A percentile compares a stretch with the other conserved stretches of the same genome.
Evolutionary conservation across 2,888 invertebrate genomes (phyloP).

Genomic region (Drosophila sordidapex): DNA sequence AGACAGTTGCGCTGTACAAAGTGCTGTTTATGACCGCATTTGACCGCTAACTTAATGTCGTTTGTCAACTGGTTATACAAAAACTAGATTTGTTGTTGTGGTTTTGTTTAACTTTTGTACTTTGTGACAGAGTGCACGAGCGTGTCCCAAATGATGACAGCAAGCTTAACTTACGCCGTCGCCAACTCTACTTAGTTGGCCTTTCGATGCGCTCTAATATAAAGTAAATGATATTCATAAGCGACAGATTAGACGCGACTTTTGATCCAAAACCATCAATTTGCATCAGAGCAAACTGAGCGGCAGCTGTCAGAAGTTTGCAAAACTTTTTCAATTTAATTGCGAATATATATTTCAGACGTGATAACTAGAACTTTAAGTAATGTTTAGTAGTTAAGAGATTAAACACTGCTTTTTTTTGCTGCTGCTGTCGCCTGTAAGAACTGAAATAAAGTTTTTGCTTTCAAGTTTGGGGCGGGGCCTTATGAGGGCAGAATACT

Average conservation of each 20-base stretch:
- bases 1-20: conserved; percentile 28
- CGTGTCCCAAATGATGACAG: conserved; percentile 69
- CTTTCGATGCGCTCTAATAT: conserved; percentile 28
- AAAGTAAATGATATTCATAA: conserved; percentile 50
- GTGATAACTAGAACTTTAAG: conserved; percentile 11
- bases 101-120: conserved; percentile 55
- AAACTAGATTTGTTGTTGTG: conserved; percentile 40
- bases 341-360: conserved; percentile 58
- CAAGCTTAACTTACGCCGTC: conserved; percentile 42
- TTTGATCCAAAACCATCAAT: conserved; percentile 64
- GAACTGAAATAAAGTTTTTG: conserved; percentile 24
- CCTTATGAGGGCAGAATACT: conserved; percentile 59
- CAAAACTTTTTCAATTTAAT: conserved; percentile 66
- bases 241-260: conserved; percentile 48
- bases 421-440: conserved; percentile 16
- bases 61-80: conserved; percentile 55
- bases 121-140: conserved; percentile 45
- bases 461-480: conserved; percentile 11
- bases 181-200: conserved; percentile 2
- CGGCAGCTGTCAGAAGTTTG: conserved; percentile 54
- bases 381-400: conserved; percentile 33
- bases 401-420: conserved; percentile 45
- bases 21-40: conserved; percentile 55
- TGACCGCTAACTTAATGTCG: conserved; percentile 65
- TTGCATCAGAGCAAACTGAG: conserved; percentile 54